phyloP scores from a whole-genome alignment of 2,113 vertebrate species.

The Polypterus senegalus region DNA sequence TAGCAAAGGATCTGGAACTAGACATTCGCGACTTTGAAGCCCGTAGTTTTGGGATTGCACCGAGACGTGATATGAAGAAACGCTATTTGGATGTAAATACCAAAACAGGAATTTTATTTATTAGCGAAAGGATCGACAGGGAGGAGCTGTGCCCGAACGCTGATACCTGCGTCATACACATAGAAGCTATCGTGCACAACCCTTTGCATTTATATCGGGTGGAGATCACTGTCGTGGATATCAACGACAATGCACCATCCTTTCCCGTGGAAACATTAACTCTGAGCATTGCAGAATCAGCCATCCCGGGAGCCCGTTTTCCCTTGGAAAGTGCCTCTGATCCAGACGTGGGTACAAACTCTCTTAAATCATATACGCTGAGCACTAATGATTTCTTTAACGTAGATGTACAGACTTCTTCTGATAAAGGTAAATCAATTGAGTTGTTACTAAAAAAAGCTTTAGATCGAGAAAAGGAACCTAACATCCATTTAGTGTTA shows the following conservation, averaged over 20 bases:
- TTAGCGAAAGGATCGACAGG: slow-evolving; percentile 42
- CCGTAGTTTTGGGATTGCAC: slow-evolving; percentile 32
- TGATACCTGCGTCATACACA: slow-evolving; percentile 38
- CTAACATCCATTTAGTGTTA: slow-evolving; percentile 32
- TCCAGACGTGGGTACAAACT: slow-evolving; percentile 36
- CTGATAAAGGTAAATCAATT: slow-evolving; percentile 28
- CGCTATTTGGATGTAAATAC: slow-evolving; percentile 39
- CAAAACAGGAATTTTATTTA: slow-evolving; percentile 32
- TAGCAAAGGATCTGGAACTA: slow-evolving; percentile 43
- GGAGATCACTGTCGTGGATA: slow-evolving; percentile 9
- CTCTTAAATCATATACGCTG: slow-evolving; percentile 42
- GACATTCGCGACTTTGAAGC: slow-evolving; percentile 29
- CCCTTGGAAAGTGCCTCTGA: slow-evolving; percentile 33
- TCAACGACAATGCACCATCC: slow-evolving; percentile 13
- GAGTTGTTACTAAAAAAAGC: slow-evolving; percentile 46
- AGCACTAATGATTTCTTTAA: slow-evolving; percentile 47
- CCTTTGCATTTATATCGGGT: slow-evolving; percentile 21
- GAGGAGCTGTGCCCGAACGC: slow-evolving; percentile 41
- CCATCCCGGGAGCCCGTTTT: slow-evolving; percentile 22
- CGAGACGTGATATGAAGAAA: slow-evolving; percentile 23
- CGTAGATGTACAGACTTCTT: slow-evolving; percentile 39
- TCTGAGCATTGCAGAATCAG: slow-evolving; percentile 8
- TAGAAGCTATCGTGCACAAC: slow-evolving; percentile 47
- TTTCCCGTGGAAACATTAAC: neutral
- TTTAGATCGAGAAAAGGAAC: slow-evolving; percentile 43